Base-by-base conservation (phyloP, 1,140 invertebrate genomes). In the Andrena cerasifolii region DNA sequence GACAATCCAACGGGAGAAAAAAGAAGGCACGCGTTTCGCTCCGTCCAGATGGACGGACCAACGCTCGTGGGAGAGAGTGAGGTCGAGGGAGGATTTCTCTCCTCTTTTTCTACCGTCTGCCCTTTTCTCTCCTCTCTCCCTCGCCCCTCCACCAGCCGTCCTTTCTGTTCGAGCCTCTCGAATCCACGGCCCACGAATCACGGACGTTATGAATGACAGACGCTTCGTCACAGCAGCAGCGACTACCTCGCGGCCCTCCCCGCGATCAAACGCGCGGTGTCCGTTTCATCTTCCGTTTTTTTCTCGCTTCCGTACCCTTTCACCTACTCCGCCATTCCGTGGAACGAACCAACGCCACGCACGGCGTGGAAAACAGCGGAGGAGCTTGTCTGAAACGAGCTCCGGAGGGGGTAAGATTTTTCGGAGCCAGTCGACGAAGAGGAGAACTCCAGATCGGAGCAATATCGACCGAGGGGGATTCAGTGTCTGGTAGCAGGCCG, bases 1-100 rank as follows among this genome's bases (percentile, higher is more conserved):
- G 84, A 80, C 84, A 82, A 82, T 78, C 65, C 45, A 71, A 74
- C 33, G 68, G 53, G 67, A 65, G 68, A 74, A 83, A 83, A 77
- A 80, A 80, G 75, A 67, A 77, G 72, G 40, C 43, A 76, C 45
- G 54, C 56, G 62, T 56, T 63, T 78, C 68, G 76, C 56, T 26
- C 59, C 40, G 40, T n/a, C 31, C 45, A 24, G 65, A 65, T 63
- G 76, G 65, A 77, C 67, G 62, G 33, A 36, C 40, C 26, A 56
- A 47, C 26, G 26, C 33, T 72, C 56, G 53, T 62, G 68, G 43
- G 54, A 63, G 53, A 78, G 28, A 62, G 62, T 24, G 24, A 56
- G 70, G 16, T 40, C 28, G 33, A 62, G 45, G 14, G 18, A 40
- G 40, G 67, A 63, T 81, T 80, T 72, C 62, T 81, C 62, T 76